Evolutionary conservation across 2,888 invertebrate species (phyloP).

Genomic region (Ctena decussata): DNA sequence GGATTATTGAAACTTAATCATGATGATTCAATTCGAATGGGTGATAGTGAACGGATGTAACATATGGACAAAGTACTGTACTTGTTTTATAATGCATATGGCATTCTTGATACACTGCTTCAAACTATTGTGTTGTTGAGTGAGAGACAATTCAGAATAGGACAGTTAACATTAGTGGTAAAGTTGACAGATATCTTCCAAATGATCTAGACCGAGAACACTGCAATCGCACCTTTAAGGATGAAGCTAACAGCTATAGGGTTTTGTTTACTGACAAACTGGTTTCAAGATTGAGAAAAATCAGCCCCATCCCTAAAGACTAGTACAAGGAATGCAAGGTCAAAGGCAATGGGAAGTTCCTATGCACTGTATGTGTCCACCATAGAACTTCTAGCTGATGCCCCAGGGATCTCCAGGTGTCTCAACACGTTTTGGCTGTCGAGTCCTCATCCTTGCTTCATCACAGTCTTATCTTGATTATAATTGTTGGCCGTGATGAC

Average conservation of each 20-base stretch:
- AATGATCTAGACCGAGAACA: slow-evolving; percentile 60
- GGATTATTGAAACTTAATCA: slow-evolving; percentile 36
- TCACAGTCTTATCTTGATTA: too few relatives aligned
- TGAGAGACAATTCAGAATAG: slow-evolving; percentile 43
- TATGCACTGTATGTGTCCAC: too few relatives aligned
- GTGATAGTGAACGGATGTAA: slow-evolving; percentile 45
- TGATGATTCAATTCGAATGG: slow-evolving; percentile 46
- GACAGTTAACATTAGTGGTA: slow-evolving; percentile 51
- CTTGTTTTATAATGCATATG: slow-evolving; percentile 46
- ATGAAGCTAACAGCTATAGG: slow-evolving; percentile 44
- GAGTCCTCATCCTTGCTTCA: too few relatives aligned
- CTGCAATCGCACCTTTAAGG: slow-evolving; percentile 47
- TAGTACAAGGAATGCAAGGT: too few relatives aligned
- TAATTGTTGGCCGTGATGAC: too few relatives aligned
- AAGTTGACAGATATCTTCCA: slow-evolving; percentile 43
- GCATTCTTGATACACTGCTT: slow-evolving; percentile 41
- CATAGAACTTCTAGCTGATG: too few relatives aligned
- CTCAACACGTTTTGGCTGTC: too few relatives aligned
- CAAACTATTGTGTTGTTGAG: slow-evolving; percentile 40
- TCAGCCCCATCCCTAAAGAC: too few relatives aligned
- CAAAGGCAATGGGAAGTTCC: too few relatives aligned
- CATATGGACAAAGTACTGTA: slow-evolving; percentile 23
- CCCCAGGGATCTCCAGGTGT: too few relatives aligned
- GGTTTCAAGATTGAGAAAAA: slow-evolving; percentile 37
- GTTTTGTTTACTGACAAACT: slow-evolving; percentile 50